Conservation (phyloP, 1,140 invertebrate genomes). For the Psix sp. region DNA sequence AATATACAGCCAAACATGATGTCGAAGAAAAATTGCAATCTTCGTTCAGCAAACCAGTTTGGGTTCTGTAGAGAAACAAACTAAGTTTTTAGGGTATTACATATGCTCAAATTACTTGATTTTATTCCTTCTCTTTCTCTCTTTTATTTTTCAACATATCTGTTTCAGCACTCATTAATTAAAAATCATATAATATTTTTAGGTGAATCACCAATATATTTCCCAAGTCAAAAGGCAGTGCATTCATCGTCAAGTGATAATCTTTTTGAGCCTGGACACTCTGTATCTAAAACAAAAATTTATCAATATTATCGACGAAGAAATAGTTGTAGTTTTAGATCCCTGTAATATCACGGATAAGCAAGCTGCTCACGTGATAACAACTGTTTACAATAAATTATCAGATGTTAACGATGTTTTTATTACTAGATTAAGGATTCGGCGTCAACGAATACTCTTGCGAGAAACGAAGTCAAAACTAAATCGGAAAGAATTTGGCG, state of each 20-base stretch:
- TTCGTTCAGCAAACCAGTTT: background rate
- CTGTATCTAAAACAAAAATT: background rate
- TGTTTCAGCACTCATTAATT: constrained; percentile 1
- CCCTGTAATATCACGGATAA: constrained; percentile 5
- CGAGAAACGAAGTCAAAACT: constrained; percentile 4
- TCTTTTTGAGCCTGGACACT: constrained; percentile 6
- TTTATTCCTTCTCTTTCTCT: no score
- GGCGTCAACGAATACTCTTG: constrained; percentile 1
- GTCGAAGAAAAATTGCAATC: constrained; percentile 7
- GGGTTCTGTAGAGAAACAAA: background rate
- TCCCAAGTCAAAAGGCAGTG: background rate
- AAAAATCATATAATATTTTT: background rate
- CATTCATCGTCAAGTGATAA: constrained; percentile 13
- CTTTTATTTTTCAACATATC: no score
- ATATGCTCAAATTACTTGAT: no score
- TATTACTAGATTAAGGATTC: constrained; percentile 16
- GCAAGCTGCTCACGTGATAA: constrained; percentile 14
- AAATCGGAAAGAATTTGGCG: constrained; percentile 6
- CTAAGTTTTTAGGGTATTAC: background rate
- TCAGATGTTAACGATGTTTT: constrained; percentile 5
- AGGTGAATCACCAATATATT: background rate
- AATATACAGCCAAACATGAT: constrained; percentile 14
- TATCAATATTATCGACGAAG: constrained; percentile 3
- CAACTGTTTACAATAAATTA: constrained; percentile 3
- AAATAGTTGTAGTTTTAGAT: constrained; percentile 12